A percentile compares a stretch with the other conserved stretches of the same genome.
Conservation (phyloP, 1,140 invertebrate species). For the Thaumetopoea pityocampa region DNA sequence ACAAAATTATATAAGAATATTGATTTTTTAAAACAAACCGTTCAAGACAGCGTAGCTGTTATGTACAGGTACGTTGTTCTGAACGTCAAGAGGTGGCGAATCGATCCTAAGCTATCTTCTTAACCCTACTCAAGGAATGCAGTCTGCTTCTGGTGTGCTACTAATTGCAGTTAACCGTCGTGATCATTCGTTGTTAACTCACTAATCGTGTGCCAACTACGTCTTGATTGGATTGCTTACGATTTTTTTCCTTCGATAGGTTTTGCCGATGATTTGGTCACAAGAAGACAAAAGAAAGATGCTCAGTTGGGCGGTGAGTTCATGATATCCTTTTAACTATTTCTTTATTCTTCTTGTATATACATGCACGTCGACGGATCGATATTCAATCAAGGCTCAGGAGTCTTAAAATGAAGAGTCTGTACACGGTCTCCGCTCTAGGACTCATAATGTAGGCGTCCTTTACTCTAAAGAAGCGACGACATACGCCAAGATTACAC, state of each 20-base stretch:
- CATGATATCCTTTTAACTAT: too few species aligned
- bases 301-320: conserved; percentile 67
- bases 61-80: conserved; percentile 1
- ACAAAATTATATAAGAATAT: too few species aligned
- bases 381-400: too few species aligned
- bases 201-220: conserved; percentile 26
- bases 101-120: conserved; percentile 45
- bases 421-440: too few species aligned
- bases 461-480: too few species aligned
- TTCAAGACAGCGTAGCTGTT: conserved; percentile 2
- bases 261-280: conserved; percentile 76
- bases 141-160: conserved; percentile 64
- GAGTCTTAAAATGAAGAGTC: too few species aligned
- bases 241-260: conserved; percentile 41
- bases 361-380: too few species aligned
- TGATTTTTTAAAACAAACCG: background rate
- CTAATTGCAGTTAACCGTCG: conserved; percentile 61
- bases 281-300: conserved; percentile 79
- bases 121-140: conserved; percentile 56
- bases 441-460: too few species aligned
- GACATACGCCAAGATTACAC: too few species aligned
- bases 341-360: too few species aligned
- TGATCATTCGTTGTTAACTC: conserved; percentile 46
- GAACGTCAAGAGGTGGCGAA: conserved; percentile 28
- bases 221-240: background rate